Conservation (phyloP, 1,140 invertebrate species). For the Trichomalopsis sarcophagae region DNA sequence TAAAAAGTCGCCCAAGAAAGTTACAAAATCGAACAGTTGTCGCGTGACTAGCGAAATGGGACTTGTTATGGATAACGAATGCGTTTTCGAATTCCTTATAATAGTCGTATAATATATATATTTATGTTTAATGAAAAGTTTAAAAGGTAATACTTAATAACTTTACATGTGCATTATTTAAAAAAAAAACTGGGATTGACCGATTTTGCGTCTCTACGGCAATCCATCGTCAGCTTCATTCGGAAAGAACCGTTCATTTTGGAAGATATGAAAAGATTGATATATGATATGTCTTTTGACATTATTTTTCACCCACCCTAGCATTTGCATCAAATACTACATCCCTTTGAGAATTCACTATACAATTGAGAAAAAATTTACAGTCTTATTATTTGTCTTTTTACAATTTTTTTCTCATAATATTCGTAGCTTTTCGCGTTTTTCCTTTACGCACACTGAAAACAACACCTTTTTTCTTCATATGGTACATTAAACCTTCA, state of each 20-base stretch:
- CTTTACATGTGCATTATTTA: conserved; percentile 33
- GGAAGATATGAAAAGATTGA: conserved; percentile 35
- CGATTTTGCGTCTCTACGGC: conserved; percentile 30
- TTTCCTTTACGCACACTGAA: neutral
- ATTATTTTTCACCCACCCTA: conserved; percentile 13
- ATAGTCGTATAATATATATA: conserved; percentile 27
- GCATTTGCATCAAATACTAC: conserved; percentile 9
- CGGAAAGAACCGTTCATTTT: conserved; percentile 42
- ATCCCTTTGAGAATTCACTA: conserved; percentile 21
- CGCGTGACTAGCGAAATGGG: conserved; percentile 48
- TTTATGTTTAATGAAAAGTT: conserved; percentile 22
- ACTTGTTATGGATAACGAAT: conserved; percentile 50
- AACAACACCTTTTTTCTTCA: conserved; percentile 13
- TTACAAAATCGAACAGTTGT: conserved; percentile 46
- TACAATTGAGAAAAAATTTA: conserved; percentile 48
- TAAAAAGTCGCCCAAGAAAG: conserved; percentile 44
- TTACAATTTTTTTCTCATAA: conserved; percentile 42
- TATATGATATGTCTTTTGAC: conserved; percentile 46
- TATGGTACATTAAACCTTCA: conserved; percentile 39
- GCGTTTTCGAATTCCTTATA: conserved; percentile 37
- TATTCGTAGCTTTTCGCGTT: neutral
- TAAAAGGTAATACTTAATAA: conserved; percentile 35
- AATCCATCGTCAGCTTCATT: conserved; percentile 11
- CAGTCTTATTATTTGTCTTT: conserved; percentile 50
- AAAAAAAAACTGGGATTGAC: neutral